These are phyloP conservation scores for Aradus depressus DNA, from an alignment of 2,888 invertebrate genomes.

Conservation along the genomic window DNA sequence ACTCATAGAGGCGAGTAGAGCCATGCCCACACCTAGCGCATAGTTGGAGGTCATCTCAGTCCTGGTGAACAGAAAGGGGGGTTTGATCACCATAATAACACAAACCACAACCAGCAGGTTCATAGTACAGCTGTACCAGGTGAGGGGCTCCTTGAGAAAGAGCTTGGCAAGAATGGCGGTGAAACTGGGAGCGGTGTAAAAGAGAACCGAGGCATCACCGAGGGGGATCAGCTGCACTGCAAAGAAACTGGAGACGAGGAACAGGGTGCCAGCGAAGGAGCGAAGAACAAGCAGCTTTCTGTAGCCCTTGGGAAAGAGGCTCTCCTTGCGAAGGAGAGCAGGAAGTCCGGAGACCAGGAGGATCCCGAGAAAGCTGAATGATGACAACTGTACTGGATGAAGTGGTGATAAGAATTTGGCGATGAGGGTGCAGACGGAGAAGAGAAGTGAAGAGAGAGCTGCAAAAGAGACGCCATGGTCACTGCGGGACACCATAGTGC, in stretches of 20 bases:
- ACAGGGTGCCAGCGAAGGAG: constrained; percentile 12
- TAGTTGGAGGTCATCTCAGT: constrained; percentile 4
- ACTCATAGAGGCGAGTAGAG: constrained; percentile 12
- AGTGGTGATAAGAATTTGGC: constrained; percentile 13
- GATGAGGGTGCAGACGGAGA: constrained; percentile 19
- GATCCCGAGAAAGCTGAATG: constrained; percentile 17
- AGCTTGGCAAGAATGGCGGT: constrained; percentile 16
- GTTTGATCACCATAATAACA: constrained; percentile 20
- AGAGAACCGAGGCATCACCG: constrained; percentile 22
- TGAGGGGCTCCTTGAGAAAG: constrained; percentile 18
- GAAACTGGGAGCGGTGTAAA: constrained; percentile 24
- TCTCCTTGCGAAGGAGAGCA: background rate
- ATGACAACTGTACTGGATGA: constrained; percentile 19
- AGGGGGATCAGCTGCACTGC: constrained; percentile 20
- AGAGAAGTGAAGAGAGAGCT: constrained; percentile 19
- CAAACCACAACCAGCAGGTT: constrained; percentile 9
- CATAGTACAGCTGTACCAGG: background rate
- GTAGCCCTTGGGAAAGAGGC: constrained; percentile 2
- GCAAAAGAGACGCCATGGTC: constrained; percentile 16
- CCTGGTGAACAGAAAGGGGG: constrained; percentile 11
- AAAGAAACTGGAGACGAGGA: constrained; percentile 16
- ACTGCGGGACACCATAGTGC: background rate
- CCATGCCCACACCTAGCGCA: constrained; percentile 10
- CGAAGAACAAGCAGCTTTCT: constrained; percentile 5
- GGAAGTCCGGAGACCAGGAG: constrained; percentile 7